Evolutionary conservation across 2,797 vertebrate species (phyloP).

Genomic region (Betta splendens): DNA sequence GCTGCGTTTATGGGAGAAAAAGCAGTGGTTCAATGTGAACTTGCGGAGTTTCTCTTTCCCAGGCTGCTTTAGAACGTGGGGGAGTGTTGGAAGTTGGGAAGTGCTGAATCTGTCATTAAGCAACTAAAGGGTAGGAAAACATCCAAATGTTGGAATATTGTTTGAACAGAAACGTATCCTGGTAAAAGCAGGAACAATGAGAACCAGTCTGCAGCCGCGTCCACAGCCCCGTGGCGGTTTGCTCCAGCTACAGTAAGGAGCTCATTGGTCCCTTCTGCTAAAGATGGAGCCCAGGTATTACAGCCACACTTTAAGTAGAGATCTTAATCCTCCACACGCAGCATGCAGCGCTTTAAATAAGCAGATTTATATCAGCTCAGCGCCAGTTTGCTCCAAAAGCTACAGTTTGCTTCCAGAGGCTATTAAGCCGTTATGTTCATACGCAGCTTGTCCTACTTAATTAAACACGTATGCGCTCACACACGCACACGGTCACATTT

Average conservation of each 20-base stretch:
- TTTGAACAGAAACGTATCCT: not conserved
- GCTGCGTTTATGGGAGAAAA: not conserved
- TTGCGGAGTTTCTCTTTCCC: conserved; percentile 1
- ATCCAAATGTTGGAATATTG: not conserved
- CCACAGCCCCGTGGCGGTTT: not conserved
- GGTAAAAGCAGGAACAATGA: not conserved
- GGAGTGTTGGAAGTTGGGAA: not conserved
- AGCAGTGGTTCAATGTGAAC: not conserved
- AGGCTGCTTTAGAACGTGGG: not conserved
- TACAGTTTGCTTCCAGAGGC: conserved; percentile 26
- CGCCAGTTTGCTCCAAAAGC: conserved; percentile 2
- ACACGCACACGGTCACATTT: conserved; percentile 15
- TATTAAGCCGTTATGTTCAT: conserved; percentile 27
- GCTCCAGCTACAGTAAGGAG: not conserved
- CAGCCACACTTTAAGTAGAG: too few relatives aligned
- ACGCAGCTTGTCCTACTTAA: conserved; percentile 41
- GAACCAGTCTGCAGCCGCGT: not conserved
- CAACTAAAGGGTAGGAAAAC: not conserved
- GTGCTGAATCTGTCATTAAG: not conserved
- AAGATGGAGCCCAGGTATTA: too few relatives aligned
- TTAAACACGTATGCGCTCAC: conserved; percentile 34
- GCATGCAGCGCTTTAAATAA: not conserved
- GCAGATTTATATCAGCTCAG: not conserved
- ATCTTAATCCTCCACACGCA: not conserved
- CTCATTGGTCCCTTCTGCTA: not conserved